Base-by-base conservation (phyloP, 2,113 vertebrate genomes). In the Urocitellus parryii region DNA sequence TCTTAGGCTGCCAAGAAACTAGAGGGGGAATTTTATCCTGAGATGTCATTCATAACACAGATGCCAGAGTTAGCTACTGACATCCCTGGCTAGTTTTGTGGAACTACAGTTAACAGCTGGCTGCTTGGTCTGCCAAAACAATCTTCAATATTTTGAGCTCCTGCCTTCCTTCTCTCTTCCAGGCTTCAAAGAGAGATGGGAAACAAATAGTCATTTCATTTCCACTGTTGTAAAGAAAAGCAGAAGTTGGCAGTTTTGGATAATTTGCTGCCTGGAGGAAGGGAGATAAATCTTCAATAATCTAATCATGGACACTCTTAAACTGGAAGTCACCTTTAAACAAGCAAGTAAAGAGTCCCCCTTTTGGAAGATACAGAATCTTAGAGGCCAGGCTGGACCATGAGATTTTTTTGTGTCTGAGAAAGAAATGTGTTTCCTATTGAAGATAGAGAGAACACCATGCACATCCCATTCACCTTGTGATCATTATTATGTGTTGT, bases 71-170 rank as follows among this genome's bases (percentile, higher is more conserved):
- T 68, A 94, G 80, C 76, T 89, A 13, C 39, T 78, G 18, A 81
- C 80, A 95, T 73, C 68, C 92, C 84, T 90, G 81, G 58, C 87
- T 96, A 22, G 90, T 53, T 61, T 56, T 87, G 9, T 88, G 65
- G 81, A 96, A 92, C 58, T 90, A 63, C 72, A 90, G 58, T 96
- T 88, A 95, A 92, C 81, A 92, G 87, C 95, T 96, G 94, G 85
- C 81, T 96, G 73, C 58, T 84, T 88, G 79, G 39, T 6, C 78
- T 98, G 96, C 96, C 94, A 95, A 95, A 95, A 81, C 61, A 73
- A 95, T 72, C 72, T n/a, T 96, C n/a, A 95, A 48, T 90, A 93
- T 94, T 94, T 94, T 91, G 83, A 96, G 22, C 32, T 81, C 34
- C 17, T 56, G 84, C 51, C 32, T 93, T 91, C 51, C 17, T 89